Conservation (phyloP, 2,888 invertebrate species). For the Bhutanitis thaidina region DNA sequence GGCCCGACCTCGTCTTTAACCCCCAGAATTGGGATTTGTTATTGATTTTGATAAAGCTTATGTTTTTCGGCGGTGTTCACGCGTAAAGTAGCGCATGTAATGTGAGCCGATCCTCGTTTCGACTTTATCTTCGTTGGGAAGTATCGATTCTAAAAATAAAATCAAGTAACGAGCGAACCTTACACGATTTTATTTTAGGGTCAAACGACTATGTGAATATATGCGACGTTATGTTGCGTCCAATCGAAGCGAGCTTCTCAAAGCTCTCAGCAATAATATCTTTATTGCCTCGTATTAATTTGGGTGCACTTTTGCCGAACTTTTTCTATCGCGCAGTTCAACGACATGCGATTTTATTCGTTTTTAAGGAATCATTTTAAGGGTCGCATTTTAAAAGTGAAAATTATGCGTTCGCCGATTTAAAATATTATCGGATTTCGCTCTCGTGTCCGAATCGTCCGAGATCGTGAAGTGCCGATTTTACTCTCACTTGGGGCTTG, state of each 20-base stretch:
- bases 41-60: constrained; percentile 46
- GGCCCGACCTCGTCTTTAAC: constrained; percentile 37
- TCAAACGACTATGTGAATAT: constrained; percentile 28
- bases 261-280: constrained; percentile 24
- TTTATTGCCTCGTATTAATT: constrained; percentile 24
- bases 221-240: constrained; percentile 12
- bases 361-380: background rate
- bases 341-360: constrained; percentile 1
- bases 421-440: constrained; percentile 11
- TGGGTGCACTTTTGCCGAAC: constrained; percentile 14
- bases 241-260: constrained; percentile 17
- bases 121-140: constrained; percentile 41
- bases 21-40: constrained; percentile 24
- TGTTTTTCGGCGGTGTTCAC: constrained; percentile 28
- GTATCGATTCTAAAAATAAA: constrained; percentile 37
- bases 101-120: constrained; percentile 38
- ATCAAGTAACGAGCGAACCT: constrained; percentile 31
- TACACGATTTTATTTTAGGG: constrained; percentile 43
- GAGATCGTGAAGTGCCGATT: constrained; percentile 5
- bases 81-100: constrained; percentile 49
- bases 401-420: constrained; percentile 7
- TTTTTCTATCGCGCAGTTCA: constrained; percentile 22
- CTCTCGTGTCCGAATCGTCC: background rate
- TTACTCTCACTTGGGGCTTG: constrained; percentile 3
- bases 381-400: constrained; percentile 4